These are phyloP conservation scores for Tretioscincus oriximinensis DNA, from an alignment of 2,113 vertebrate species.

Conservation along the genomic window DNA sequence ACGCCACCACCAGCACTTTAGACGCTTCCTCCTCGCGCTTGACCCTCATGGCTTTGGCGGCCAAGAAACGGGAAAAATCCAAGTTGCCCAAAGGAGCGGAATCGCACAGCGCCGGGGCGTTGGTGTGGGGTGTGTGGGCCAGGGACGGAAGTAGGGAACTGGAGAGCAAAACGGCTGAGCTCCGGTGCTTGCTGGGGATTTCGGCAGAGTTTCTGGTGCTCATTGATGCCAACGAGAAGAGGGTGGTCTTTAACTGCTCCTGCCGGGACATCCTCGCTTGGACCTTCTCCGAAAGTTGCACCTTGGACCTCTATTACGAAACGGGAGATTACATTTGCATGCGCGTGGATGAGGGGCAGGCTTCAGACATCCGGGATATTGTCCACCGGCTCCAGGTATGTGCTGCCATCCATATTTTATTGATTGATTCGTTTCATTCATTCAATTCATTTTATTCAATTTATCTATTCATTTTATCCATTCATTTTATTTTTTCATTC, in stretches of 20 bases:
- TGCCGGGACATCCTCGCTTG: slow-evolving; percentile 89
- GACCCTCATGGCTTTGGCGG: slow-evolving; percentile 82
- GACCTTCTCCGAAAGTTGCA: slow-evolving; percentile 77
- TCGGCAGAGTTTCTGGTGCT: slow-evolving; percentile 86
- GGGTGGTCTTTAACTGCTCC: slow-evolving; percentile 86
- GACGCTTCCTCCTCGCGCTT: slow-evolving; percentile 89
- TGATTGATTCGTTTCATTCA: no score
- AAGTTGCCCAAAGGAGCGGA: slow-evolving; percentile 79
- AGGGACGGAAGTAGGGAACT: slow-evolving; percentile 44
- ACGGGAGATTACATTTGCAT: slow-evolving; percentile 81
- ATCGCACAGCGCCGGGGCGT: slow-evolving; percentile 84
- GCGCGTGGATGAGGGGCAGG: slow-evolving; percentile 74
- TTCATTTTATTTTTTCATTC: no score
- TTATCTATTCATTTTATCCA: no score
- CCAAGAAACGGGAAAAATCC: slow-evolving; percentile 63
- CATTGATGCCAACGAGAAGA: slow-evolving; percentile 76
- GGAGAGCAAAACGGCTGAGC: slow-evolving; percentile 33
- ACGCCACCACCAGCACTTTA: slow-evolving; percentile 87
- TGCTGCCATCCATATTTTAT: no score
- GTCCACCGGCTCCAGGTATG: slow-evolving; percentile 85
- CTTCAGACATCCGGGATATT: slow-evolving; percentile 81
- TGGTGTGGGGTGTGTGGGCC: slow-evolving; percentile 84
- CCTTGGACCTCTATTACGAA: slow-evolving; percentile 86
- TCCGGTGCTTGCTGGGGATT: slow-evolving; percentile 83
- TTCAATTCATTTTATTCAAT: no score